Conservation (phyloP, 2,888 invertebrate genomes). For the Drosophila hamatofila region DNA sequence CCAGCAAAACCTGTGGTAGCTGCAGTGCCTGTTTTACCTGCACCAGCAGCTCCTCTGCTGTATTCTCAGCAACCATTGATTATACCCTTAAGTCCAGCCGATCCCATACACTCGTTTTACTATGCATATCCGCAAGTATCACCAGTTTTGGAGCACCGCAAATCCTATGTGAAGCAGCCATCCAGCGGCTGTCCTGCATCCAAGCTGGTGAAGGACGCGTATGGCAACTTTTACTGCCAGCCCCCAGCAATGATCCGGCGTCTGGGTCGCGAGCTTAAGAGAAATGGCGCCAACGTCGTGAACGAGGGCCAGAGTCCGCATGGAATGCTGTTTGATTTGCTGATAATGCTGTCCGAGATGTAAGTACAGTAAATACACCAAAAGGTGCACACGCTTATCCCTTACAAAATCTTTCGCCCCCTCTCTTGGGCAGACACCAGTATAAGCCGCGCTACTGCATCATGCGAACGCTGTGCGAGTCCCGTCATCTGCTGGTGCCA, state of each 20-base stretch:
- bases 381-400: not conserved
- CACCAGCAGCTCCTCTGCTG: slow-evolving; percentile 16
- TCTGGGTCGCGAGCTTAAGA: slow-evolving; percentile 52
- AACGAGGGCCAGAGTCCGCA: slow-evolving; percentile 51
- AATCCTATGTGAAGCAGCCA: slow-evolving; percentile 39
- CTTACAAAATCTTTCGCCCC: not conserved
- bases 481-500: slow-evolving; percentile 86
- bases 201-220: slow-evolving; percentile 58
- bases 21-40: slow-evolving; percentile 10
- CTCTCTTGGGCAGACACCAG: slow-evolving; percentile 60
- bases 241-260: slow-evolving; percentile 44
- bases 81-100: slow-evolving; percentile 61
- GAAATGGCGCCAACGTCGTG: slow-evolving; percentile 42
- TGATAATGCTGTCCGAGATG: slow-evolving; percentile 58
- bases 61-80: slow-evolving; percentile 44
- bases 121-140: slow-evolving; percentile 54
- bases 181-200: slow-evolving; percentile 62
- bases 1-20: slow-evolving; percentile 26
- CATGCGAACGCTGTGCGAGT: slow-evolving; percentile 89
- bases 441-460: slow-evolving; percentile 86
- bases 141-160: slow-evolving; percentile 50
- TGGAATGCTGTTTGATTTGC: slow-evolving; percentile 64
- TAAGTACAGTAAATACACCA: slow-evolving; percentile 28
- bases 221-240: slow-evolving; percentile 64
- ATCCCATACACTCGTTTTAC: slow-evolving; percentile 73